Conservation (phyloP, 2,888 invertebrate species). For the Blera fallax region DNA sequence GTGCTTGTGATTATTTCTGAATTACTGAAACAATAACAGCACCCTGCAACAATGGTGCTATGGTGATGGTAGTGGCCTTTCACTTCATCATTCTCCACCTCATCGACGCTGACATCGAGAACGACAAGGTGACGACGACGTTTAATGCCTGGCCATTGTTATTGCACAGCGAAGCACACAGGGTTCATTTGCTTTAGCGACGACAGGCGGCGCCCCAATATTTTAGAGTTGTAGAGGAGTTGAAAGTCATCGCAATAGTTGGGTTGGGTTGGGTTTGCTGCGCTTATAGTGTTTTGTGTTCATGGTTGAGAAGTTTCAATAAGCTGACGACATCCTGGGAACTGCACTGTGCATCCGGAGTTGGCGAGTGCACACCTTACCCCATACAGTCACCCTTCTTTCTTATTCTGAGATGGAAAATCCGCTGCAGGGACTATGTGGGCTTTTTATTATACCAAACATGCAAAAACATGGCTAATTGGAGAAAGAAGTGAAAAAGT, state of each 20-base stretch:
- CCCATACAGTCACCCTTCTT: slow-evolving; percentile 2
- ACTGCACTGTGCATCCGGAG: slow-evolving; percentile 64
- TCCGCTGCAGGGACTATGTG: slow-evolving; percentile 17
- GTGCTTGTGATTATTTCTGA: slow-evolving; percentile 71
- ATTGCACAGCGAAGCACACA: slow-evolving; percentile 35
- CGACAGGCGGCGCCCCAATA: slow-evolving; percentile 22
- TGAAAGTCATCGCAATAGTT: slow-evolving; percentile 21
- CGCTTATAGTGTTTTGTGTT: slow-evolving; percentile 66
- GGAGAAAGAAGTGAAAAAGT: slow-evolving; percentile 38
- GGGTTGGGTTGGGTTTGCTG: slow-evolving; percentile 40
- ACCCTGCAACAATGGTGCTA: slow-evolving; percentile 56
- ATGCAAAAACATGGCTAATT: slow-evolving; percentile 63
- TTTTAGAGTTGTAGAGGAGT: background rate
- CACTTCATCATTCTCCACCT: slow-evolving; percentile 69
- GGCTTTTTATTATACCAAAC: slow-evolving; percentile 28
- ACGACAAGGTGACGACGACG: slow-evolving; percentile 71
- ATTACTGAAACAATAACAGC: slow-evolving; percentile 72
- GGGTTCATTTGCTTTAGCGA: slow-evolving; percentile 49
- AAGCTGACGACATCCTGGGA: slow-evolving; percentile 68
- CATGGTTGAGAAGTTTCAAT: slow-evolving; percentile 68
- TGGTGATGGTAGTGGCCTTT: slow-evolving; percentile 46
- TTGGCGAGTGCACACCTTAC: slow-evolving; percentile 63
- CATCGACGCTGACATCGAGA: slow-evolving; percentile 63
- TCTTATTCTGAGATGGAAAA: slow-evolving; percentile 32
- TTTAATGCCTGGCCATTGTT: slow-evolving; percentile 69